These are phyloP conservation scores for Lasioglossum figueresi DNA, from an alignment of 2,888 invertebrate genomes.

Conservation along the genomic window DNA sequence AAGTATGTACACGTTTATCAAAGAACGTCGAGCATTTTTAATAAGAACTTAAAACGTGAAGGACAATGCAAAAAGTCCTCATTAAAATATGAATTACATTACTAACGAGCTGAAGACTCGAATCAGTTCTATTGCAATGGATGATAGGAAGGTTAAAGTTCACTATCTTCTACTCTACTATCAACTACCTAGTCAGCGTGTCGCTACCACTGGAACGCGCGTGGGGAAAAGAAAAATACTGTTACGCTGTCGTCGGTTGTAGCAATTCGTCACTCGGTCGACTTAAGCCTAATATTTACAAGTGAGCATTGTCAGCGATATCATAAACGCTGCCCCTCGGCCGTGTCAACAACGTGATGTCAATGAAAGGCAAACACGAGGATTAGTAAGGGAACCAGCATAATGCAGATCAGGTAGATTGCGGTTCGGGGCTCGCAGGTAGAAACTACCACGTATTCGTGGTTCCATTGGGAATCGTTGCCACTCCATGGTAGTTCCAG, in stretches of 20 bases:
- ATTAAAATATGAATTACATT: neutral
- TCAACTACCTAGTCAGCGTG: neutral
- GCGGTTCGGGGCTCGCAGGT: constrained; percentile 91
- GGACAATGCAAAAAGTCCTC: neutral
- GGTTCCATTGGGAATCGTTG: constrained; percentile 90
- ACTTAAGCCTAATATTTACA: constrained; percentile 54
- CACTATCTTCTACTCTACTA: neutral
- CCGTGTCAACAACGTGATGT: constrained; percentile 65
- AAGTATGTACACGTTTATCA: neutral
- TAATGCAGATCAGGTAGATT: constrained; percentile 88
- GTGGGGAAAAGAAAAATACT: constrained; percentile 39
- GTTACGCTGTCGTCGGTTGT: constrained; percentile 24
- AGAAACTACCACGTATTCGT: constrained; percentile 90
- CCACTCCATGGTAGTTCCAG: constrained; percentile 88
- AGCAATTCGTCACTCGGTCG: constrained; percentile 21
- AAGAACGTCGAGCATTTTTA: neutral
- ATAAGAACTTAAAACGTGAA: neutral
- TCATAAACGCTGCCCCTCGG: constrained; percentile 31
- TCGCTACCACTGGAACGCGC: neutral
- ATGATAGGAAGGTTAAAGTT: neutral
- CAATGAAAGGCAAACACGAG: constrained; percentile 90
- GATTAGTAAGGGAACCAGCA: constrained; percentile 90
- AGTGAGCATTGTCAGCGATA: constrained; percentile 45
- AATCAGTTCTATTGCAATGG: neutral
- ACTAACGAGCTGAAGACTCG: neutral